A percentile compares a stretch with the other conserved stretches of the same genome.
phyloP scores from a whole-genome alignment of 1,140 invertebrate genomes.

The Centruroides sculpturatus region DNA sequence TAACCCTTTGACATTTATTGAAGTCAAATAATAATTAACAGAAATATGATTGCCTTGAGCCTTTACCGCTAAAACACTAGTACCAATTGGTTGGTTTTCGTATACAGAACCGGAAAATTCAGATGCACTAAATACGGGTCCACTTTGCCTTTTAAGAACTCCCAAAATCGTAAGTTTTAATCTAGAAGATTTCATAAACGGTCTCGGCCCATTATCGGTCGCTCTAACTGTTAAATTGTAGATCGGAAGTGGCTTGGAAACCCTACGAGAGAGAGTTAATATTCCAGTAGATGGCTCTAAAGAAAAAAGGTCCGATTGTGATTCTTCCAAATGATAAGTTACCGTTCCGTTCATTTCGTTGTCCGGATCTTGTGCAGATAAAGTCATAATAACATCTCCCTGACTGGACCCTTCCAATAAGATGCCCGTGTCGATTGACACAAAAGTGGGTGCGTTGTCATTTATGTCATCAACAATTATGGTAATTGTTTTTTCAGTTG shows the following conservation, averaged over 20 bases:
- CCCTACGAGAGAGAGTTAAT: constrained; percentile 41
- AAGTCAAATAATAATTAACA: constrained; percentile 87
- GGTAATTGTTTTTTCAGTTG: constrained; percentile 80
- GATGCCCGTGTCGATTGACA: constrained; percentile 71
- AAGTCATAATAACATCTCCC: constrained; percentile 43
- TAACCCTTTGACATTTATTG: constrained; percentile 48
- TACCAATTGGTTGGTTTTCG: constrained; percentile 74
- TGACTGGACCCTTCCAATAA: constrained; percentile 40
- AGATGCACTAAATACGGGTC: constrained; percentile 25
- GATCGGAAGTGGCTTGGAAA: constrained; percentile 43
- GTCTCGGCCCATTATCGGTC: constrained; percentile 75
- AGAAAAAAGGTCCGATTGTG: constrained; percentile 51
- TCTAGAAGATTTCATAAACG: constrained; percentile 65
- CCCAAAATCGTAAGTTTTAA: constrained; percentile 63
- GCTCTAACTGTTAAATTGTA: constrained; percentile 74
- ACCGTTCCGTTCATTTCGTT: constrained; percentile 79
- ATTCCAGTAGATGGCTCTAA: constrained; percentile 61
- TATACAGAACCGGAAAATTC: constrained; percentile 46
- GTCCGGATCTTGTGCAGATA: constrained; percentile 64
- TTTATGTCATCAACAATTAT: constrained; percentile 89
- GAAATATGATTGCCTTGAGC: constrained; percentile 63
- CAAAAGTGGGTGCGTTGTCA: constrained; percentile 83
- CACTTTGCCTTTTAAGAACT: constrained; percentile 28
- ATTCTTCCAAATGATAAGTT: constrained; percentile 71
- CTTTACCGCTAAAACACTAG: constrained; percentile 73